Base-by-base conservation (phyloP, 1,140 invertebrate genomes). In the Zaprionus africanus region DNA sequence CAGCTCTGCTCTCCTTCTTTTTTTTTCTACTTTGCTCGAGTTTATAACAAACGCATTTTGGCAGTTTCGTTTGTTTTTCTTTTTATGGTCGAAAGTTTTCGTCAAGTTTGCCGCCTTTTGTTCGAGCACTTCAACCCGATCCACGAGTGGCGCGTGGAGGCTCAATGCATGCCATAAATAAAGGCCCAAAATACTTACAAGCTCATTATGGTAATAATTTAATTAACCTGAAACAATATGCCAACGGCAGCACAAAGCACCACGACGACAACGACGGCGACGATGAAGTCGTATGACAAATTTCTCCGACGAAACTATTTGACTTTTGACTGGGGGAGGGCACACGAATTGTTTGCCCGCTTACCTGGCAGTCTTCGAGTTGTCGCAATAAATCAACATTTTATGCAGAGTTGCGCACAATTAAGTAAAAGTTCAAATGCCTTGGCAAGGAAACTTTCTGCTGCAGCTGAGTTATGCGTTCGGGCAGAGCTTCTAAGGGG, bases 181-280 rank as follows among this genome's bases (percentile, higher is more conserved):
- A 76, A 82, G 38, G 62, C 79, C 67, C 67, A 67, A 78, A 85
- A 90, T 90, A 85, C 78, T 82, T 79, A 83, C 79, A 82, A 90
- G 81, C 85, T 90, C 85, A 90, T 90, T 90, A 90, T 90, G 82
- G 85, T 90, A 90, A 90, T 90, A 90, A 90, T 85, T 90, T 90
- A 90, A 90, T 90, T 90, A 90, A 90, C 85, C 86, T 79, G 81
- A 90, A 90, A 90, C 85, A 90, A 90, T 90, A 85, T 85, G 86
- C 85, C 72, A 67, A 41, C 38, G n/a, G 65, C 22, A 76, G 67
- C 31, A 81, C 68, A 71, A 60, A 36, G 72, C 36, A 57, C 64
- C 24, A 66, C 53, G 53, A 60, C 38, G 79, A 68, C 64, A 24
- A 66, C 53, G 59, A 56, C 38, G 79, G 65, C 75, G 71, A 43